Percentiles rank a stretch among this genome's conserved stretches.
Evolutionary conservation across 1,140 invertebrate species (phyloP).

Genomic region (Orius insidiosus): DNA sequence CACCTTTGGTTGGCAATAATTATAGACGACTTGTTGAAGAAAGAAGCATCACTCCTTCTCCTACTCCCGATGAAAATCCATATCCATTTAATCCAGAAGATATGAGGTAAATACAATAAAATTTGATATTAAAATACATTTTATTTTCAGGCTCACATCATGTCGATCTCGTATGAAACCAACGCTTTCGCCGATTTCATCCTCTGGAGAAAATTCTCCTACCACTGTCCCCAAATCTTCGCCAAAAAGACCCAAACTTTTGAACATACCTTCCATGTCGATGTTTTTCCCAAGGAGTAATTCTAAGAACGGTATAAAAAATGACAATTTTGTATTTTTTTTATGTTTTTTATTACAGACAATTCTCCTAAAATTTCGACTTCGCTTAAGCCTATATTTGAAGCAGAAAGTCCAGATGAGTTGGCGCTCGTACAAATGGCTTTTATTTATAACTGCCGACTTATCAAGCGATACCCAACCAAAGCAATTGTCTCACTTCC

Average conservation of each 20-base stretch:
- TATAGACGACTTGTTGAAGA: constrained; percentile 52
- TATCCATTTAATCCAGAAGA: too few relatives aligned
- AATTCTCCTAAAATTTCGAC: constrained; percentile 12
- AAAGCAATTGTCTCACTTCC: constrained; percentile 42
- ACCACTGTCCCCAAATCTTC: constrained; percentile 25
- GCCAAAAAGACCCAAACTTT: constrained; percentile 30
- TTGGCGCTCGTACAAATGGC: constrained; percentile 89
- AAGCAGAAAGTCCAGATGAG: constrained; percentile 91
- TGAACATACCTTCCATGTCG: constrained; percentile 30
- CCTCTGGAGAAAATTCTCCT: constrained; percentile 30
- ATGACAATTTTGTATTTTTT: constrained; percentile 9
- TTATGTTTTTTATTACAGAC: constrained; percentile 8
- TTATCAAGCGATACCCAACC: constrained; percentile 54
- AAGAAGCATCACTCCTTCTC: constrained; percentile 52
- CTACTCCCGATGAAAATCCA: constrained; percentile 30
- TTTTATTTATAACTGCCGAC: constrained; percentile 58
- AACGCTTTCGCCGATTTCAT: constrained; percentile 24
- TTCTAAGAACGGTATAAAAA: neutral
- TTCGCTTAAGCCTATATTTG: constrained; percentile 50
- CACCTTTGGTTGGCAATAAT: neutral
- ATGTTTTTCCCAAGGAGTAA: constrained; percentile 17
- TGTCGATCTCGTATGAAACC: constrained; percentile 7
- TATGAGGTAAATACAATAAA: too few relatives aligned
- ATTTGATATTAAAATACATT: too few relatives aligned
- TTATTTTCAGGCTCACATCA: constrained; percentile 1